Conservation (phyloP, 2,888 invertebrate species). For the Andrena marginata region DNA sequence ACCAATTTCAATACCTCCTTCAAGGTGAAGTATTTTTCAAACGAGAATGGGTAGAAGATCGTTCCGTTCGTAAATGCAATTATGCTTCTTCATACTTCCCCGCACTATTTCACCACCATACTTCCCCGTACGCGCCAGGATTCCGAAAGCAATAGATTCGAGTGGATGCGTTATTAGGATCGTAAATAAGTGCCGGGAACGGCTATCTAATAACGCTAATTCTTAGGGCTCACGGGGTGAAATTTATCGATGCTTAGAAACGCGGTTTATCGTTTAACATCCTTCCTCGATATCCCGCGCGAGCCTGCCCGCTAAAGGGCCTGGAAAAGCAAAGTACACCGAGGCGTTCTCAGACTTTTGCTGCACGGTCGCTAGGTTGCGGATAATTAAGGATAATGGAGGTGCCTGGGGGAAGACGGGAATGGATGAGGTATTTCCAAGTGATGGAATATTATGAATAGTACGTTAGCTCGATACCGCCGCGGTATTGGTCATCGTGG, state of each 20-base stretch:
- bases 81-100: background rate
- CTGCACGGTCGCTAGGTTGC: conserved; percentile 67
- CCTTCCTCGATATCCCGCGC: conserved; percentile 19
- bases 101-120: background rate
- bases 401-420: conserved; percentile 70
- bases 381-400: conserved; percentile 76
- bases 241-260: conserved; percentile 68
- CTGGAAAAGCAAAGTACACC: conserved; percentile 55
- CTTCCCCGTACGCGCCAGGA: background rate
- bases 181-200: conserved; percentile 33
- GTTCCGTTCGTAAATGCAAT: background rate
- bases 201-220: conserved; percentile 33
- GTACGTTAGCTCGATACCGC: conserved; percentile 58
- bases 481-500: conserved; percentile 42
- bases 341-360: conserved; percentile 57
- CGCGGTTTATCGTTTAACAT: conserved; percentile 47
- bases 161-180: conserved; percentile 9
- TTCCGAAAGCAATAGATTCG: conserved; percentile 8
- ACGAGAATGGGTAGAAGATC: background rate
- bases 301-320: conserved; percentile 36
- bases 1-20: background rate
- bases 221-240: conserved; percentile 25
- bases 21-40: background rate
- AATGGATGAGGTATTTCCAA: conserved; percentile 70
- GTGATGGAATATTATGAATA: conserved; percentile 73